These are phyloP conservation scores for Lepus townsendii DNA, from an alignment of 2,797 vertebrate species.

Conservation along the genomic window DNA sequence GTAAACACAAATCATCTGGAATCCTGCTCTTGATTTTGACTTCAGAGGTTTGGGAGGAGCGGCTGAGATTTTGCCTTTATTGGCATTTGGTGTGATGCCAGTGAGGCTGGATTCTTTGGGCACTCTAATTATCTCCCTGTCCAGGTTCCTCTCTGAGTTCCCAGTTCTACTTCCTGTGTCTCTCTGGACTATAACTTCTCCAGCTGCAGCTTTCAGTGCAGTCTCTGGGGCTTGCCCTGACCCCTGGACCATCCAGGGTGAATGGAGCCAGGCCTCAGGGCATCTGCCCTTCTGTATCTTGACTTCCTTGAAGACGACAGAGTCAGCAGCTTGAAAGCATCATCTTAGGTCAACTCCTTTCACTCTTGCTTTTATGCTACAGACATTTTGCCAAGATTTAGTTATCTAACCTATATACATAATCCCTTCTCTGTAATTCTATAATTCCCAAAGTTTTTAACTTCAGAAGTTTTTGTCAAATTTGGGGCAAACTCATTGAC, in stretches of 20 bases:
- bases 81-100: accelerated
- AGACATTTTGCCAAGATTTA: background rate
- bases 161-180: background rate
- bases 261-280: background rate
- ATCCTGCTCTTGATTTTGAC: background rate
- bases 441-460: background rate
- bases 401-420: background rate
- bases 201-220: background rate
- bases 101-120: background rate
- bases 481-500: background rate
- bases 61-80: background rate
- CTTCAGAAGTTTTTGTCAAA: background rate
- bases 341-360: background rate
- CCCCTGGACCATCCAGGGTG: accelerated
- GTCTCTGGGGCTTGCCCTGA: background rate
- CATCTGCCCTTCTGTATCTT: background rate
- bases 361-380: background rate
- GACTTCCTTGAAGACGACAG: background rate
- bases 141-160: background rate
- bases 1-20: background rate
- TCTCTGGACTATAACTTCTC: background rate
- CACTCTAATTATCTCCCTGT: background rate
- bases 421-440: background rate
- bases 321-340: background rate
- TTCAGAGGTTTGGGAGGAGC: background rate